These are phyloP conservation scores for Ptiloglossa arizonensis DNA, from an alignment of 1,140 invertebrate genomes.

Conservation along the genomic window DNA sequence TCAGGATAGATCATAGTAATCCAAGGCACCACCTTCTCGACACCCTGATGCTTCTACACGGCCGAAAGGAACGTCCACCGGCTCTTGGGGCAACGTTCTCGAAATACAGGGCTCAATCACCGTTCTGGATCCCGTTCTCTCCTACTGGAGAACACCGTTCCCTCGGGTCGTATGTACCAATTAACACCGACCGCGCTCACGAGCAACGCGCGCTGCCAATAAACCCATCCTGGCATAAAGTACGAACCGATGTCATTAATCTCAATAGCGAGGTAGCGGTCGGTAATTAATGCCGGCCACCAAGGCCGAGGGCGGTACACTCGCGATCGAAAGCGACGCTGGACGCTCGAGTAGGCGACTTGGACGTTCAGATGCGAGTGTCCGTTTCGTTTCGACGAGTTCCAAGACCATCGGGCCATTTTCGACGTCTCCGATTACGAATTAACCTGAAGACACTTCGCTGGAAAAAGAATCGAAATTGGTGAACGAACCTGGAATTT, in stretches of 20 bases:
- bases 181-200: conserved; percentile 56
- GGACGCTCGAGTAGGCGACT: background rate
- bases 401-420: too few species aligned
- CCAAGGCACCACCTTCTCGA: too few species aligned
- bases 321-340: conserved; percentile 38
- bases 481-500: too few species aligned
- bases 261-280: conserved; percentile 60
- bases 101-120: conserved; percentile 20
- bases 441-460: too few species aligned
- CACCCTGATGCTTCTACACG: too few species aligned
- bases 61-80: too few species aligned
- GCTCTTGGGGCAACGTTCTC: background rate
- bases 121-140: background rate
- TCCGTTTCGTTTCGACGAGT: too few species aligned
- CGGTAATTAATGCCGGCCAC: conserved; percentile 61
- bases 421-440: too few species aligned
- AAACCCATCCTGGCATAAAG: conserved; percentile 64
- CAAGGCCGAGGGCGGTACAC: conserved; percentile 53
- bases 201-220: conserved; percentile 47
- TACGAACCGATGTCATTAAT: conserved; percentile 65
- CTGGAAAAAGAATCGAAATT: too few species aligned
- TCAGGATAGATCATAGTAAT: too few species aligned
- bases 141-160: conserved; percentile 14
- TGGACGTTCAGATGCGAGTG: too few species aligned
- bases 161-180: conserved; percentile 62